Conservation (phyloP, 2,888 invertebrate genomes). For the Cantharis lateralis region DNA sequence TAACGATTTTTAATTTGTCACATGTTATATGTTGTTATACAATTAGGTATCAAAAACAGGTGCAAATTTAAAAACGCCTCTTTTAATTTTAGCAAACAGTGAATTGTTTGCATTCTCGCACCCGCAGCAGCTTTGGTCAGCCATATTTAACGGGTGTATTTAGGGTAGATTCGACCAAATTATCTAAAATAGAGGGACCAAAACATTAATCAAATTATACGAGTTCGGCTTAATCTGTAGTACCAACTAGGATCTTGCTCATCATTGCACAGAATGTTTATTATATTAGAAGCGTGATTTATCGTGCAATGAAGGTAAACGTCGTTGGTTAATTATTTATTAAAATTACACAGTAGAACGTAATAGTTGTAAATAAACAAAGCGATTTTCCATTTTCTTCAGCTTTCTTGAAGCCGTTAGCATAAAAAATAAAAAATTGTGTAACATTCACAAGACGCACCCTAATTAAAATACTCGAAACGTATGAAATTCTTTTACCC, state of each 20-base stretch:
- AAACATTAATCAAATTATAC: conserved; percentile 48
- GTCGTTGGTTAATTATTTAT: conserved; percentile 41
- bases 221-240: conserved; percentile 47
- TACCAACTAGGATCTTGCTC: conserved; percentile 43
- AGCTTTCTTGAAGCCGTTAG: background rate
- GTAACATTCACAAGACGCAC: conserved; percentile 14
- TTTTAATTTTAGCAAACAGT: conserved; percentile 31
- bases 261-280: conserved; percentile 43
- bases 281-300: conserved; percentile 44
- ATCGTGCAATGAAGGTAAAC: conserved; percentile 37
- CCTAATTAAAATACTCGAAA: conserved; percentile 25
- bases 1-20: conserved; percentile 12
- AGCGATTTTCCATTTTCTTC: background rate
- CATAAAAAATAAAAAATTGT: background rate
- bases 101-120: conserved; percentile 14
- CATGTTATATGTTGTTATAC: background rate
- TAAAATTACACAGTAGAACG: conserved; percentile 33
- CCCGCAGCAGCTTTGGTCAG: conserved; percentile 30
- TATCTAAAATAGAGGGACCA: conserved; percentile 41
- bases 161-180: conserved; percentile 34
- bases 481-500: conserved; percentile 22
- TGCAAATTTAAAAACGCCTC: conserved; percentile 30
- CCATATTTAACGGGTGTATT: conserved; percentile 36
- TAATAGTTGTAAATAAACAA: background rate
- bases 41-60: conserved; percentile 14